Evolutionary conservation across 2,113 vertebrate genomes (phyloP).

Genomic region (Atherinomorus stipes): DNA sequence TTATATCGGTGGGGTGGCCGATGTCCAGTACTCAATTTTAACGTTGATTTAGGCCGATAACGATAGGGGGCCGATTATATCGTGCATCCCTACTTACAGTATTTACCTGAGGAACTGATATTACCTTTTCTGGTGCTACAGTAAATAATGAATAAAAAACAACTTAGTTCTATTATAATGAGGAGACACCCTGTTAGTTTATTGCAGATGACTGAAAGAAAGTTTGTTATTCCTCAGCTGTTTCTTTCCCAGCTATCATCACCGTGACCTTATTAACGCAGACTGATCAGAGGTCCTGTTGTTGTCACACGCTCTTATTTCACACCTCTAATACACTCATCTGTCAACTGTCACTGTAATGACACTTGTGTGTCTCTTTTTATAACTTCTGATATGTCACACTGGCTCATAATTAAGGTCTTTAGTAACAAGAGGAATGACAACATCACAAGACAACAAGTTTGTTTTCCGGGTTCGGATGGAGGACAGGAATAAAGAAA

Average conservation of each 20-base stretch:
- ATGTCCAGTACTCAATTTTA: too few species aligned
- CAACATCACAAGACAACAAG: too few species aligned
- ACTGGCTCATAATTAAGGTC: not conserved
- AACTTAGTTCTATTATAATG: not conserved
- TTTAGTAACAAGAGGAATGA: not conserved
- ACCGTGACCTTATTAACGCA: constrained; percentile 52
- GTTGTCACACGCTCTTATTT: constrained; percentile 22
- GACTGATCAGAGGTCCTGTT: constrained; percentile 5
- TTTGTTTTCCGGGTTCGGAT: too few species aligned
- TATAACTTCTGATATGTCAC: not conserved
- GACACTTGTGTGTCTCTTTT: not conserved
- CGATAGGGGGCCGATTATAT: too few species aligned
- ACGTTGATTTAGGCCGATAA: too few species aligned
- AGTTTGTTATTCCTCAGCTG: constrained; percentile 40
- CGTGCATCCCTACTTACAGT: too few species aligned
- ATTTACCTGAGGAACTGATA: too few species aligned
- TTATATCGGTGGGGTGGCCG: too few species aligned
- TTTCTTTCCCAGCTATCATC: constrained; percentile 11
- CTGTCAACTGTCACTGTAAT: constrained; percentile 11
- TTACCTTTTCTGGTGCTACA: too few species aligned
- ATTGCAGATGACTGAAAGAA: constrained; percentile 14
- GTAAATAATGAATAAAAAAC: too few species aligned
- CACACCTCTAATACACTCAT: constrained; percentile 30
- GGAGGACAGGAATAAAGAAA: too few species aligned
- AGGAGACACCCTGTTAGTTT: constrained; percentile 4